Evolutionary conservation across 2,888 invertebrate genomes (phyloP).

Genomic region (Trichopria drosophilae): DNA sequence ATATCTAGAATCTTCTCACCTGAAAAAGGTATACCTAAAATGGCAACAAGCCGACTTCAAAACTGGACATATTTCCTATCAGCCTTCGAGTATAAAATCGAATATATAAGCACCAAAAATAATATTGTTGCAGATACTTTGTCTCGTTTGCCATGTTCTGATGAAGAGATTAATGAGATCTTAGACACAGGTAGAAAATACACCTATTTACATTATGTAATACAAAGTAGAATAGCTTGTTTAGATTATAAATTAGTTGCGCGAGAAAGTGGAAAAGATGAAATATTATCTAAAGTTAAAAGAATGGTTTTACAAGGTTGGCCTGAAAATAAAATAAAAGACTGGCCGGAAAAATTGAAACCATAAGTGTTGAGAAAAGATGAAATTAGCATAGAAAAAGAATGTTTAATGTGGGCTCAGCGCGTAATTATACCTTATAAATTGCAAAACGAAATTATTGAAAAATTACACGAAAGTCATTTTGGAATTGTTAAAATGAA

Average conservation of each 20-base stretch:
- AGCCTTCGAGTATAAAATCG: conserved; percentile 4
- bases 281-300: conserved; percentile 2
- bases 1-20: conserved; percentile 1
- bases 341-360: conserved; percentile 3
- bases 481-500: too few species aligned
- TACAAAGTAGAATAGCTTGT: too few species aligned
- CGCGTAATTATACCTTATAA: too few species aligned
- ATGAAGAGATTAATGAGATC: too few species aligned
- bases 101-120: not conserved
- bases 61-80: conserved; percentile 6
- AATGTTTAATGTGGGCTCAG: too few species aligned
- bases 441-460: too few species aligned
- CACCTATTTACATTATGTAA: too few species aligned
- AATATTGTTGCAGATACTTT: conserved; percentile 1
- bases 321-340: conserved; percentile 6
- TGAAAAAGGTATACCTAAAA: conserved; percentile 4
- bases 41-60: conserved; percentile 5
- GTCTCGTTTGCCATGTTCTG: not conserved
- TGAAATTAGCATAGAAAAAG: too few species aligned
- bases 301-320: not conserved
- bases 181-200: too few species aligned
- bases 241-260: too few species aligned
- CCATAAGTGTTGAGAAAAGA: conserved; percentile 3
- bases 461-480: too few species aligned
- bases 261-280: too few species aligned